Evolutionary conservation across 2,113 vertebrate genomes (phyloP).

Genomic region (Cyanoderma ruficeps): DNA sequence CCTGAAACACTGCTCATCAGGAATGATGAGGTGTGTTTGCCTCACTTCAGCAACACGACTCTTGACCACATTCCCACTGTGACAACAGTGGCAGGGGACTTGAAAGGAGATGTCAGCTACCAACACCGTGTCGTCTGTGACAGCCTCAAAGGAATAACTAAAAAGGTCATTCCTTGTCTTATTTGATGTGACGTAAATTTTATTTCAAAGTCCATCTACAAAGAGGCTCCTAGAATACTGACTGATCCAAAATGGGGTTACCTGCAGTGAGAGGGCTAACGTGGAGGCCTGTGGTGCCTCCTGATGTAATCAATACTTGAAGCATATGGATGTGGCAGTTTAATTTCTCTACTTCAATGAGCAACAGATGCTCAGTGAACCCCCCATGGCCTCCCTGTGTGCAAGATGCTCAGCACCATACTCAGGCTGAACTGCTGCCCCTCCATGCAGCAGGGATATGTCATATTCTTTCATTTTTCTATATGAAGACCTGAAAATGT

Average conservation of each 20-base stretch:
- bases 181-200: slow-evolving; percentile 1
- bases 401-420: not conserved
- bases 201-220: slow-evolving; percentile 32
- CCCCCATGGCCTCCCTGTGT: not conserved
- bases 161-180: slow-evolving; percentile 30
- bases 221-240: not conserved
- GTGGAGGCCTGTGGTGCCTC: not conserved
- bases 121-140: not conserved
- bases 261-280: not conserved
- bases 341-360: slow-evolving; percentile 12
- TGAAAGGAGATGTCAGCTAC: slow-evolving; percentile 33
- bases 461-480: not conserved
- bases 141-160: slow-evolving; percentile 28
- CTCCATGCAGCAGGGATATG: not conserved
- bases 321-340: not conserved
- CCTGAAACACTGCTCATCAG: not conserved
- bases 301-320: slow-evolving; percentile 10
- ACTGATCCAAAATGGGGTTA: not conserved
- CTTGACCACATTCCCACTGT: not conserved
- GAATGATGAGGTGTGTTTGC: not conserved
- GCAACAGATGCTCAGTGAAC: slow-evolving; percentile 8
- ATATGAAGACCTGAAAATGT: not conserved
- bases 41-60: not conserved
- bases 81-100: not conserved
- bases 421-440: not conserved